Evolutionary conservation across 1,140 invertebrate species (phyloP).

Genomic region (Apis florea): DNA sequence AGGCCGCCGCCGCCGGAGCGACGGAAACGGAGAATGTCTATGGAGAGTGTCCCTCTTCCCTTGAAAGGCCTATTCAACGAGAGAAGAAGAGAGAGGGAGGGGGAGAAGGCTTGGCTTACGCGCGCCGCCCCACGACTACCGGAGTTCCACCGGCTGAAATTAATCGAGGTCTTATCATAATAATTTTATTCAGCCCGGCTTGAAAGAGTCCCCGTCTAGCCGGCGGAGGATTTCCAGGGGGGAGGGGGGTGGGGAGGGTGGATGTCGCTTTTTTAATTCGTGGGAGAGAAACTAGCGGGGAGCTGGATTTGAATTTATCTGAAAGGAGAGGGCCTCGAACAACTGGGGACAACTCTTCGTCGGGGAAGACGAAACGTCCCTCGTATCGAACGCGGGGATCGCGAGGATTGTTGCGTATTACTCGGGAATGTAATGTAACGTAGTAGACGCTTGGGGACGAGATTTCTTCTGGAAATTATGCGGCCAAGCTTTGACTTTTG

Average conservation of each 20-base stretch:
- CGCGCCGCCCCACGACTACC: constrained; percentile 64
- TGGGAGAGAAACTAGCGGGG: constrained; percentile 31
- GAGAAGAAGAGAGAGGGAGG: background rate
- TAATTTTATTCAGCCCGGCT: constrained; percentile 70
- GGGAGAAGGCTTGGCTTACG: constrained; percentile 61
- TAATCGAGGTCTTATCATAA: constrained; percentile 78
- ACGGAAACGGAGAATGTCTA: constrained; percentile 16
- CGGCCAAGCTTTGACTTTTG: no score
- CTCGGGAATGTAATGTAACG: no score
- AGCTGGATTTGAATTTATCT: constrained; percentile 39
- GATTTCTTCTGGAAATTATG: no score
- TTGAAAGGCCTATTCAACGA: constrained; percentile 72
- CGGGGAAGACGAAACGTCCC: background rate
- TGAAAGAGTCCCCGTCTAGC: constrained; percentile 55
- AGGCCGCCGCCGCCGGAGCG: background rate
- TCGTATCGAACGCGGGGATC: background rate
- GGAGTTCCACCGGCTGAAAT: constrained; percentile 72
- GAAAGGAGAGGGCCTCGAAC: constrained; percentile 10
- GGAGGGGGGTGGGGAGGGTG: background rate
- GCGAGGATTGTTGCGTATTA: no score
- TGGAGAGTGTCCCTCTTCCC: constrained; percentile 29
- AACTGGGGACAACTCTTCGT: background rate
- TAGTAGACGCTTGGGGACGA: no score
- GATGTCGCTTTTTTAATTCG: constrained; percentile 35
- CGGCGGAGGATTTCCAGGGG: constrained; percentile 22